These are phyloP conservation scores for Thermophis baileyi DNA, from an alignment of 2,113 vertebrate species.

Conservation along the genomic window DNA sequence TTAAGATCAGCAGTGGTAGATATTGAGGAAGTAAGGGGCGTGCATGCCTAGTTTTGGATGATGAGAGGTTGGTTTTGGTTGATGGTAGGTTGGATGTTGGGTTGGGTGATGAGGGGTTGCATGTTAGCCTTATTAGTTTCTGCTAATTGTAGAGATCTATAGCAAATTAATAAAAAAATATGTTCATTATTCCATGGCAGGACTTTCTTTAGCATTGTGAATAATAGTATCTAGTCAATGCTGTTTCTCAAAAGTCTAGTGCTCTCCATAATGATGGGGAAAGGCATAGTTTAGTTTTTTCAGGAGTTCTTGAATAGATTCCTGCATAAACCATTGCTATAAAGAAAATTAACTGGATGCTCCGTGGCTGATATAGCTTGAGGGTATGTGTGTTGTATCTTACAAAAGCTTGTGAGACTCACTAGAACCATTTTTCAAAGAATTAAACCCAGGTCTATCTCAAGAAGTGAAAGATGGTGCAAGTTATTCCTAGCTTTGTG, in stretches of 20 bases:
- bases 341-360: not conserved
- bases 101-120: too few relatives aligned
- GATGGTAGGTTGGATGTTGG: too few relatives aligned
- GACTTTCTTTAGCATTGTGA: too few relatives aligned
- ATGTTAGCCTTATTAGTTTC: too few relatives aligned
- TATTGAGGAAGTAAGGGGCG: too few relatives aligned
- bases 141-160: too few relatives aligned
- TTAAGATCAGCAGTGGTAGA: too few relatives aligned
- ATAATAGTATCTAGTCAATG: not conserved
- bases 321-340: not conserved
- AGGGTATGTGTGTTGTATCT: not conserved
- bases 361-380: not conserved
- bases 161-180: too few relatives aligned
- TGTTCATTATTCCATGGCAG: too few relatives aligned
- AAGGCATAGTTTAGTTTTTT: not conserved
- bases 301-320: not conserved
- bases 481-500: not conserved
- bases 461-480: too few relatives aligned
- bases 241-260: not conserved
- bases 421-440: not conserved
- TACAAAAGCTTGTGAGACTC: not conserved
- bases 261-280: not conserved
- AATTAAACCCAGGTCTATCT: not conserved
- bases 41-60: too few relatives aligned
- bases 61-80: too few relatives aligned